Conservation (phyloP, 1,140 invertebrate species). For the Drosophila sp. region DNA sequence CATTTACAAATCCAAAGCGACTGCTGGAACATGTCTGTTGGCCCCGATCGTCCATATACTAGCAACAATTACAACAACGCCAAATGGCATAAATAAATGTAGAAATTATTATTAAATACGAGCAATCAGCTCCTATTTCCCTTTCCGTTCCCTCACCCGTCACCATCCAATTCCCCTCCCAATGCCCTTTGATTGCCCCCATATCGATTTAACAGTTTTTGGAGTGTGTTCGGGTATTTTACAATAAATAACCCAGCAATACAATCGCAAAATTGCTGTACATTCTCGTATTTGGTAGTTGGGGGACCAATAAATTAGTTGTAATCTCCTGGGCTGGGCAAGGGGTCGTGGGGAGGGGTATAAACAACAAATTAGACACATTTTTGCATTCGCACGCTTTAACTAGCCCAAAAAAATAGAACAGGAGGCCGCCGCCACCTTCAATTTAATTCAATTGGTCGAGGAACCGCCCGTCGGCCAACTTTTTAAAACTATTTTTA, state of each 20-base stretch:
- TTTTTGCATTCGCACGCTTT: conserved; percentile 51
- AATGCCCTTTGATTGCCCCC: conserved; percentile 43
- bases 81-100: conserved; percentile 75
- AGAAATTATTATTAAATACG: conserved; percentile 82
- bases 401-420: conserved; percentile 9
- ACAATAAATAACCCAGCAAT: conserved; percentile 72
- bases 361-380: conserved; percentile 51
- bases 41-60: conserved; percentile 17
- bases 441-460: conserved; percentile 77
- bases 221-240: conserved; percentile 56
- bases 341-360: too few relatives aligned
- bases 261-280: conserved; percentile 41
- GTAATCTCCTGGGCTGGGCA: conserved; percentile 5
- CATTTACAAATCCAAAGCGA: conserved; percentile 50
- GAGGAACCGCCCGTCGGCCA: conserved; percentile 17
- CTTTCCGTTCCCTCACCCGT: conserved; percentile 11
- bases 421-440: conserved; percentile 23
- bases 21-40: conserved; percentile 45
- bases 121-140: too few relatives aligned
- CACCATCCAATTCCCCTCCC: not conserved
- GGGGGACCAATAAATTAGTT: conserved; percentile 62
- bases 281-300: conserved; percentile 21
- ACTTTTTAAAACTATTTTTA: conserved; percentile 73
- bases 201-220: conserved; percentile 78
- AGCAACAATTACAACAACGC: conserved; percentile 71